Percentiles rank a stretch among this genome's conserved stretches.
phyloP scores from a whole-genome alignment of 2,888 invertebrate species.

The Nomada goodeniana region DNA sequence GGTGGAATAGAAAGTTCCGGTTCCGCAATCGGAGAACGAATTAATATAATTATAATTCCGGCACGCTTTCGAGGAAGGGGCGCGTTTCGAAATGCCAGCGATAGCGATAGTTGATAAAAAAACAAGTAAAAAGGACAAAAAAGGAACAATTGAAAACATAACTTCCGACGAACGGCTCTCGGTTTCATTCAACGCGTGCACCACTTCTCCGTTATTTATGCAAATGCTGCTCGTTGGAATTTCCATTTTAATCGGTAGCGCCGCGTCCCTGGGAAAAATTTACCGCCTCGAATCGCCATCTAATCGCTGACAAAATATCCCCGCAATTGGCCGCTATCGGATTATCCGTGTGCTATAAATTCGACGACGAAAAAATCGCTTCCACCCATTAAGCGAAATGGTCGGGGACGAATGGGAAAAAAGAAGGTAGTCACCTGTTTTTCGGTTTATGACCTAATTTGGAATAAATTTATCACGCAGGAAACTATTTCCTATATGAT shows the following conservation, averaged over 20 bases:
- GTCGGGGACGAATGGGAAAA: conserved; percentile 1
- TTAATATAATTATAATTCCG: conserved; percentile 24
- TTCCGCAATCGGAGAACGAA: background rate
- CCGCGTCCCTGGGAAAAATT: conserved; percentile 47
- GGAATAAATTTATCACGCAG: background rate
- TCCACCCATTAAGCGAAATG: conserved; percentile 31
- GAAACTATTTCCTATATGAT: too few relatives aligned
- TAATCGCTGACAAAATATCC: conserved; percentile 63
- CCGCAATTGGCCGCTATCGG: conserved; percentile 58
- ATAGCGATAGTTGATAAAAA: conserved; percentile 16
- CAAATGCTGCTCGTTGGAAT: conserved; percentile 45
- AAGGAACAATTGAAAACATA: conserved; percentile 55
- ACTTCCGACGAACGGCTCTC: conserved; percentile 42
- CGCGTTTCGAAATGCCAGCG: conserved; percentile 1
- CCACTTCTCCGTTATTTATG: conserved; percentile 61
- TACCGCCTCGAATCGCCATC: conserved; percentile 49
- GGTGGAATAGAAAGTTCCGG: background rate
- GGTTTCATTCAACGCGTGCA: conserved; percentile 50
- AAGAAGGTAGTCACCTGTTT: background rate
- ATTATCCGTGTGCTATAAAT: conserved; percentile 63
- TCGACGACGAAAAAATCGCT: conserved; percentile 42
- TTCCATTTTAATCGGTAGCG: conserved; percentile 59
- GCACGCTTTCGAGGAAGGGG: conserved; percentile 10
- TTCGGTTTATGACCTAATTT: background rate
- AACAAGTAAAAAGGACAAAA: too few relatives aligned